Evolutionary conservation across 2,797 vertebrate genomes (phyloP).

Genomic region (Hirundo rustica): DNA sequence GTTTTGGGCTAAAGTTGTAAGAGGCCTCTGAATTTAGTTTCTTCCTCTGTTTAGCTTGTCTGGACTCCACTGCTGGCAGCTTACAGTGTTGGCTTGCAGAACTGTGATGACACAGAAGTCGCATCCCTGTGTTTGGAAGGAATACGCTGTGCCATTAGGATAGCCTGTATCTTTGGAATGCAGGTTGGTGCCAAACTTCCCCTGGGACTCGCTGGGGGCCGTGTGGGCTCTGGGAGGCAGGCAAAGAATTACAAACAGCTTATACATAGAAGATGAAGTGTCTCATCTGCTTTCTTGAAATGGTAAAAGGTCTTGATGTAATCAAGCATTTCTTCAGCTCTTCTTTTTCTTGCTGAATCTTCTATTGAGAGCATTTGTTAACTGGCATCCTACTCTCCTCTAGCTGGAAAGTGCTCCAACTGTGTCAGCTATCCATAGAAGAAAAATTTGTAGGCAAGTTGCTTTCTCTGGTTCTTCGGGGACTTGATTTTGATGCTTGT

Average conservation of each 20-base stretch:
- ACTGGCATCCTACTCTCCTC: not conserved
- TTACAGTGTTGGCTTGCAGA: constrained; percentile 94
- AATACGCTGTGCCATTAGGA: constrained; percentile 93
- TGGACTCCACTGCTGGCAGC: constrained; percentile 95
- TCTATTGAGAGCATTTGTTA: not conserved
- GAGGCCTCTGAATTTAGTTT: not conserved
- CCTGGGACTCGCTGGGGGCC: not conserved
- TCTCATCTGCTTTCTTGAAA: not conserved
- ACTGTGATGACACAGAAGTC: constrained; percentile 95
- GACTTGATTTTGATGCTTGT: not conserved
- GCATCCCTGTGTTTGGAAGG: constrained; percentile 93
- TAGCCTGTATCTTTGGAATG: constrained; percentile 95
- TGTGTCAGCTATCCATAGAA: not conserved
- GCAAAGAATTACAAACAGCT: not conserved
- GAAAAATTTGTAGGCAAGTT: not conserved
- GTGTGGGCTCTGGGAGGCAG: not conserved
- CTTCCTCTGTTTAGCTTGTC: constrained; percentile 81
- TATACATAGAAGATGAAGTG: not conserved
- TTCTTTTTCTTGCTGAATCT: not conserved
- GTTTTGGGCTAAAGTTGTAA: not conserved
- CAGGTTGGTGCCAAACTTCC: constrained; percentile 79
- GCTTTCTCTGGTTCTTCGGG: not conserved
- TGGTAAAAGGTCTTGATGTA: not conserved
- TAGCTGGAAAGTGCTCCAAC: not conserved
- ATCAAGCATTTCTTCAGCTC: not conserved